Evolutionary conservation across 2,797 vertebrate genomes (phyloP).

Genomic region (Acrocephalus scirpaceus): DNA sequence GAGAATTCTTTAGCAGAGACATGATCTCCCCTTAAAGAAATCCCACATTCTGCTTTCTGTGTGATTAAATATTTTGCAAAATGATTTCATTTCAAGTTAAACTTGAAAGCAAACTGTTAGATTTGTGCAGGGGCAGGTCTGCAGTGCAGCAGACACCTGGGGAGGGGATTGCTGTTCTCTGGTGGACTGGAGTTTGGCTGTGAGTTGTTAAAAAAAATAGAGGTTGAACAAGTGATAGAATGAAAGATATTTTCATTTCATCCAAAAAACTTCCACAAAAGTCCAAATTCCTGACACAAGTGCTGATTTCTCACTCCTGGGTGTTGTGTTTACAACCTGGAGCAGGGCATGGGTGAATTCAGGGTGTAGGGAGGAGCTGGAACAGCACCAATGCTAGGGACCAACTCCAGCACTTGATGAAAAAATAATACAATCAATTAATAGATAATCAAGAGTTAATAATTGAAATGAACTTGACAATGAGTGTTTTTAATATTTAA

Average conservation of each 20-base stretch:
- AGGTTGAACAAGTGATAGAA: background rate
- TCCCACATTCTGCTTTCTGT: background rate
- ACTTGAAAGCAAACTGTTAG: background rate
- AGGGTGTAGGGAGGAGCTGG: background rate
- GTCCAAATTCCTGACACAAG: background rate
- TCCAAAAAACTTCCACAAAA: background rate
- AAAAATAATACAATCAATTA: constrained; percentile 52
- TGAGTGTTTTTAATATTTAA: constrained; percentile 41
- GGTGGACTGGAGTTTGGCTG: background rate
- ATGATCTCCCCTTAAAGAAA: background rate
- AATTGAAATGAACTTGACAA: background rate
- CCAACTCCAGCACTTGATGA: background rate
- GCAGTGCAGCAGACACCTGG: background rate
- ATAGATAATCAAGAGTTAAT: constrained; percentile 45
- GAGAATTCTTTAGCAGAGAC: background rate
- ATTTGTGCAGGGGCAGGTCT: background rate
- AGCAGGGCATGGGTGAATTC: background rate
- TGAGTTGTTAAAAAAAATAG: background rate
- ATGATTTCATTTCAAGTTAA: background rate
- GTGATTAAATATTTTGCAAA: background rate
- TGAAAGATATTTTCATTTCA: background rate
- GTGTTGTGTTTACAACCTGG: background rate
- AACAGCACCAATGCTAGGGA: background rate
- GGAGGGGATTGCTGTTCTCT: background rate
- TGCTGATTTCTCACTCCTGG: background rate